phyloP scores from a whole-genome alignment of 2,888 invertebrate species.

The Clepsis dumicolana region DNA sequence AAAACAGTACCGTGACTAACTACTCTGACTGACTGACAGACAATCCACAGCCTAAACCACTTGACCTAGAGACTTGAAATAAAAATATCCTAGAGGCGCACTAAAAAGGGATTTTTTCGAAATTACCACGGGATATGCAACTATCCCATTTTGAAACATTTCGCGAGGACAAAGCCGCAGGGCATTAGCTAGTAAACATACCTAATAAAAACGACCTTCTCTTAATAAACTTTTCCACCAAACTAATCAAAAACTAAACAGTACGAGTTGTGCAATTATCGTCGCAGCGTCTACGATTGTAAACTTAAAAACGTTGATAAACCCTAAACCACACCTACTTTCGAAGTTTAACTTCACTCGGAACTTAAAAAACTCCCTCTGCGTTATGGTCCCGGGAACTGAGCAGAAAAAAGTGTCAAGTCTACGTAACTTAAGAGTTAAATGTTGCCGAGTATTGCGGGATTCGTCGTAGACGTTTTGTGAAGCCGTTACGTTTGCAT shows the following conservation, averaged over 20 bases:
- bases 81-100: too few relatives aligned
- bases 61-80: too few relatives aligned
- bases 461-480: conserved; percentile 61
- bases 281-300: conserved; percentile 11
- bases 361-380: conserved; percentile 63
- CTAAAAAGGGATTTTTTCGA: too few relatives aligned
- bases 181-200: too few relatives aligned
- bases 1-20: too few relatives aligned
- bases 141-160: too few relatives aligned
- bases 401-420: conserved; percentile 60
- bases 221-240: background rate
- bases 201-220: background rate
- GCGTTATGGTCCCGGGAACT: conserved; percentile 67
- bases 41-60: too few relatives aligned
- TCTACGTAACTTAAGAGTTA: conserved; percentile 67
- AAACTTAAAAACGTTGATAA: conserved; percentile 20
- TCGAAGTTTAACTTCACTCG: conserved; percentile 57
- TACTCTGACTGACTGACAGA: too few relatives aligned
- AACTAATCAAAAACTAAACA: conserved; percentile 22
- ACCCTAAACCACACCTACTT: conserved; percentile 55
- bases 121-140: too few relatives aligned
- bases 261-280: background rate
- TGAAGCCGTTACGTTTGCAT: conserved; percentile 42
- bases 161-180: too few relatives aligned
- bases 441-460: conserved; percentile 64